Evolutionary conservation across 1,140 invertebrate genomes (phyloP), one percentile per base, ranked within the genome.

Genomic region (Artemia franciscana): DNA sequence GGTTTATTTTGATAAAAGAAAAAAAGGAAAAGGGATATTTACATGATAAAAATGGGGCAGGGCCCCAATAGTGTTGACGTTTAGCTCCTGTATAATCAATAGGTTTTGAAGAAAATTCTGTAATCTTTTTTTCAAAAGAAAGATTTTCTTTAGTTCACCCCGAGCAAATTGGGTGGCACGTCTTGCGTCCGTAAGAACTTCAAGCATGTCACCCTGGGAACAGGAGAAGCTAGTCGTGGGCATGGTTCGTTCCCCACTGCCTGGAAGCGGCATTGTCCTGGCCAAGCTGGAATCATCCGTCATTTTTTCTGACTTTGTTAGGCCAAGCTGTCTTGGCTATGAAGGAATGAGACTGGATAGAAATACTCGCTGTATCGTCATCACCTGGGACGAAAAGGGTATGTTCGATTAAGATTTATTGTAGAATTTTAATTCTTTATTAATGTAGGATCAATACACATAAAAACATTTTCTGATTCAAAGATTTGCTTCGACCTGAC

Each of bases 191-290:
- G 80, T 88, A 0, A 78, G 89, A 24, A 63, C 64, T 3, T 69
- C 70, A 5, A 62, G 63, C 57, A 67, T 62, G 25, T 58, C 86
- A 2, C 88, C 89, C 0, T 91, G 87, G 87, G 85, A 88, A 65
- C 87, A 91, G 70, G 84, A 90, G 67, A 74, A 85, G 24, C 77
- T 86, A 61, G 84, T 92, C 18, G 77, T 88, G 2, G 88, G 88
- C 15, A 87, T 91, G 84, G 82, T 91, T 3, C 88, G 89, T 67
- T 89, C 86, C 0, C 87, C 88, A 0, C 84, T 91, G 0, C 86
- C 89, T 73, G 88, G 88, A 7, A 89, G 85, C 65, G 85, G 84
- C 51, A 77, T 88, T 1, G 86, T 86, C 1, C 71, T 92, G 26
- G 77, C 91, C 5, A 85, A 88, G 68, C 72, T 91, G 51, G 85